Percentiles rank a stretch among this genome's conserved stretches.
Conservation (phyloP, 2,113 vertebrate species). For the Amia ocellicauda region DNA sequence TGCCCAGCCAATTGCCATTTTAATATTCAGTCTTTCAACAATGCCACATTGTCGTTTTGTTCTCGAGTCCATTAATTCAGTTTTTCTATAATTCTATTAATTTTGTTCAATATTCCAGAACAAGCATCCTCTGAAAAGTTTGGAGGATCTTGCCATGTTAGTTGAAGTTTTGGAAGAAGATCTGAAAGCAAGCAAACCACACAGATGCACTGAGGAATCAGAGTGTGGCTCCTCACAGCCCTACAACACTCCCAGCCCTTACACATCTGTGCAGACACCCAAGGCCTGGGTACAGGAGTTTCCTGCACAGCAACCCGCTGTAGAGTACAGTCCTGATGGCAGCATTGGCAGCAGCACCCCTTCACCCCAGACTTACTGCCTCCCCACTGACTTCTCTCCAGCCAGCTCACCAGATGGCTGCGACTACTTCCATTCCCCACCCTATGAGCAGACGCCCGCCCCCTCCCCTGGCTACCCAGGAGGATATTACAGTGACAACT, state of each 20-base stretch:
- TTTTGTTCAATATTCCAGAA: conserved; percentile 52
- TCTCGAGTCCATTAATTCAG: too few species aligned
- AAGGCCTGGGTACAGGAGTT: not conserved
- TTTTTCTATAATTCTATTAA: too few species aligned
- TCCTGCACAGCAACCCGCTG: not conserved
- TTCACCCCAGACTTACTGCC: not conserved
- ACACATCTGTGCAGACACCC: not conserved
- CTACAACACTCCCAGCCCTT: conserved; percentile 9
- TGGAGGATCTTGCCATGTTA: conserved; percentile 79
- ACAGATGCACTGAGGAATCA: not conserved
- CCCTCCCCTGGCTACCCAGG: conserved; percentile 6
- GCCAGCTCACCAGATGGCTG: not conserved
- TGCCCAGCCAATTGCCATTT: too few species aligned
- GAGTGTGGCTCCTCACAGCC: not conserved
- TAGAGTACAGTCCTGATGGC: not conserved
- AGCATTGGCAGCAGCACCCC: not conserved
- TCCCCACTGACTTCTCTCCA: conserved; percentile 1
- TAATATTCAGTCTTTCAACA: too few species aligned
- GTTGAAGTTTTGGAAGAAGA: conserved; percentile 83
- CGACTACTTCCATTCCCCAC: conserved; percentile 1
- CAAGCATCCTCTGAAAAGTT: conserved; percentile 51
- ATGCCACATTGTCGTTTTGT: too few species aligned
- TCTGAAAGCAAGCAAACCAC: conserved; percentile 47
- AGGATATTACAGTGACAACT: conserved; percentile 37
- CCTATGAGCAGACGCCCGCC: not conserved